Conservation (phyloP, 1,140 invertebrate genomes). For the Brachystomella parvula region DNA sequence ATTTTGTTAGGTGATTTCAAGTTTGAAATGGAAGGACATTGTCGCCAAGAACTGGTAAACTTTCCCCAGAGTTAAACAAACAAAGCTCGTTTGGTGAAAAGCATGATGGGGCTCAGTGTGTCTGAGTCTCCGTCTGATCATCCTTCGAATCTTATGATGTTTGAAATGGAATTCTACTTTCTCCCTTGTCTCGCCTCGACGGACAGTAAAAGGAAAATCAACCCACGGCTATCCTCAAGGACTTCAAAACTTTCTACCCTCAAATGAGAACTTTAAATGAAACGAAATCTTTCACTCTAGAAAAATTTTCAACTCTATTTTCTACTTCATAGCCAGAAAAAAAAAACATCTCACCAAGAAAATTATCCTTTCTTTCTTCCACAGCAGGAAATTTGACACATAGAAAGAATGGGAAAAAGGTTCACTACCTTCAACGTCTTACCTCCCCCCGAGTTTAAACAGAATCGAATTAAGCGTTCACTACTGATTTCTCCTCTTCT, state of each 20-base stretch:
- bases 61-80: neutral
- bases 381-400: neutral
- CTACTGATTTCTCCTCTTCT: no score
- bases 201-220: neutral
- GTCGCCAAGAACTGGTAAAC: neutral
- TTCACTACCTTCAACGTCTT: no score
- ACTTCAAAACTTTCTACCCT: neutral
- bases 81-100: neutral
- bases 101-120: neutral
- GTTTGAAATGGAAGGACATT: neutral
- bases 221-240: neutral
- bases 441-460: no score
- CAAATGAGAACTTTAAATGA: neutral
- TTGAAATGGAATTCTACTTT: neutral
- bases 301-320: neutral
- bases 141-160: neutral
- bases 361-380: neutral
- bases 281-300: neutral
- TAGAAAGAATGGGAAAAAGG: no score
- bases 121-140: neutral
- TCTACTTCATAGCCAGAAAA: neutral
- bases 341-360: no score
- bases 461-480: no score
- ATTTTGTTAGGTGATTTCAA: neutral
- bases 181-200: neutral